Conservation (phyloP, 1,140 invertebrate species). For the Halyomorpha halys region DNA sequence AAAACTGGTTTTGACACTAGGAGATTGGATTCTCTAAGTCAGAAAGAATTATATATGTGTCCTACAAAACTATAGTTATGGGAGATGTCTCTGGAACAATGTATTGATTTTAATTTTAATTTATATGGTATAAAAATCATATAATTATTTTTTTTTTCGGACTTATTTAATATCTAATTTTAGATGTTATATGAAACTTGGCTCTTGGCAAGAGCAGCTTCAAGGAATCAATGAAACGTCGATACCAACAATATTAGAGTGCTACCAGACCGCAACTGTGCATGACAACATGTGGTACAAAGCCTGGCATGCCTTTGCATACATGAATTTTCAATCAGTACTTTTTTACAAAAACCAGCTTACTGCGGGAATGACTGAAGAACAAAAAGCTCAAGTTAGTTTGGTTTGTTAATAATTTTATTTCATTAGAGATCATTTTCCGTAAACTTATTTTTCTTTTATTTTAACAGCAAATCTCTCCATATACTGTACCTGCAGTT, state of each 20-base stretch:
- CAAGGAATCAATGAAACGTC: conserved; percentile 68
- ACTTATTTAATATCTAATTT: conserved; percentile 13
- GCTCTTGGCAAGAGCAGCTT: conserved; percentile 78
- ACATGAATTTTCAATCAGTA: conserved; percentile 96
- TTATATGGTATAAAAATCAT: too few relatives aligned
- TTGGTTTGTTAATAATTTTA: not conserved
- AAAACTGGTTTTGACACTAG: too few relatives aligned
- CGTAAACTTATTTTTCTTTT: too few relatives aligned
- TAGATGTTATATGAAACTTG: conserved; percentile 79
- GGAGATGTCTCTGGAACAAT: too few relatives aligned
- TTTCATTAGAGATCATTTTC: too few relatives aligned
- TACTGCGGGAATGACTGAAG: not conserved
- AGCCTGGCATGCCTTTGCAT: conserved; percentile 97
- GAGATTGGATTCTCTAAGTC: too few relatives aligned
- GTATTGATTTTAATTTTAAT: too few relatives aligned
- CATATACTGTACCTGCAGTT: conserved; percentile 86
- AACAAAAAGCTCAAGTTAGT: conserved; percentile 7
- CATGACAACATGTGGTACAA: conserved; percentile 85
- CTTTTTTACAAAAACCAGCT: conserved; percentile 69
- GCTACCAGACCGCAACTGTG: conserved; percentile 77
- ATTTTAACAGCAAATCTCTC: conserved; percentile 46
- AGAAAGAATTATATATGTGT: too few relatives aligned
- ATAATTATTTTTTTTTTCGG: too few relatives aligned
- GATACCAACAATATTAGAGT: conserved; percentile 71
- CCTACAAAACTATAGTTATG: too few relatives aligned